Evolutionary conservation across 2,888 invertebrate species (phyloP), one percentile per base, ranked within the genome.

Genomic region (Tridacna gigas): DNA sequence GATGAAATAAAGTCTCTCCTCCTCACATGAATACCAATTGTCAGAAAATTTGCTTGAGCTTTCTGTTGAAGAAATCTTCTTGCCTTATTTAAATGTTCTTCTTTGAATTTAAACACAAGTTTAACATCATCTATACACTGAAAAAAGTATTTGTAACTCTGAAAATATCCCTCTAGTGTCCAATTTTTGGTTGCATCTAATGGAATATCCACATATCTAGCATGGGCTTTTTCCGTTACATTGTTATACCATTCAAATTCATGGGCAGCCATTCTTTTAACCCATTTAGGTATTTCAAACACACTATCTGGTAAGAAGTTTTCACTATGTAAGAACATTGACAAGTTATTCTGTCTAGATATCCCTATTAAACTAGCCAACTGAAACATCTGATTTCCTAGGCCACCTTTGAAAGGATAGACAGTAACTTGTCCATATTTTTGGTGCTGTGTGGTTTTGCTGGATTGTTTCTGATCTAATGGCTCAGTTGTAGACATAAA

Each of bases 311-410:
- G 75, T 75, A 75, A 47, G 22, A 75, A 47, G 2, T 45, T 45
- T 37, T 67, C n/a, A 37, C 26, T 66, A 22, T 45, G 56, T n/a
- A 89, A 56, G 47, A 88, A 83, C n/a, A 83, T 66, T 15, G 61
- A 56, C n/a, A 79, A 79, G 26, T 84, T 77, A 28, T 80, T 79
- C 5, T 12, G 60, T 3, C 69, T 47, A 12, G 89, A 85, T 22
- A 86, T 83, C 11, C 89, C 89, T 5, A 85, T 65, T 71, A 89
- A 60, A 15, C 80, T 82, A 18, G 89, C 88, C 26, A 86, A 76
- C 74, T 88, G 85, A 65, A 89, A 89, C 83, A 89, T 81, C 74
- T 86, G 86, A 66, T 89, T 88, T 5, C 89, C 86, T 28, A 89
- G 71, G 15, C 84, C 56, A 11, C 89, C 88, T 63, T 73, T 81